phyloP scores from a whole-genome alignment of 2,797 vertebrate species.

The Catostomus latipinnis region DNA sequence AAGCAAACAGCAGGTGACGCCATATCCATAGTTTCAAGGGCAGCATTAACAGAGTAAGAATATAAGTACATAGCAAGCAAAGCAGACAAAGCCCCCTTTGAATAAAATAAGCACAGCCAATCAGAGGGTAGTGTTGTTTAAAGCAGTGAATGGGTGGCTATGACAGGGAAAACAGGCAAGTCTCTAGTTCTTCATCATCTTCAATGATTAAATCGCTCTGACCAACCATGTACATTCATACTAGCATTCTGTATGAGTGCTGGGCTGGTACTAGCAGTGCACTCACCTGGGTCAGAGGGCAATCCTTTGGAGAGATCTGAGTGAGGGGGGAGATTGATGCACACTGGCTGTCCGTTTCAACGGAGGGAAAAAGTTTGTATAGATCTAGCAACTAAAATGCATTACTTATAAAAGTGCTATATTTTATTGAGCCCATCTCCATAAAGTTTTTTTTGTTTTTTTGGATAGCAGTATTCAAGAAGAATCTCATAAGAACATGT shows the following conservation, averaged over 20 bases:
- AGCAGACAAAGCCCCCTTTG: conserved; percentile 60
- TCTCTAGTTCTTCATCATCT: conserved; percentile 65
- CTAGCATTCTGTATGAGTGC: conserved; percentile 52
- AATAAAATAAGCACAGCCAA: conserved; percentile 63
- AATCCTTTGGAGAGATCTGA: conserved; percentile 78
- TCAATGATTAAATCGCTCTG: conserved; percentile 54
- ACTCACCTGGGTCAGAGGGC: conserved; percentile 83
- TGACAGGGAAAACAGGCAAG: conserved; percentile 66
- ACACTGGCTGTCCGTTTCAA: conserved; percentile 70
- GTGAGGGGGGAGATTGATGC: conserved; percentile 68
- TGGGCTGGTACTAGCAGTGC: conserved; percentile 63
- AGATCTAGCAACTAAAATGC: conserved; percentile 55
- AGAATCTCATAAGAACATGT: too few species aligned
- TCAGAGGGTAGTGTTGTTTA: conserved; percentile 69
- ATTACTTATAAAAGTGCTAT: not conserved
- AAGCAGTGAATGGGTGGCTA: conserved; percentile 69
- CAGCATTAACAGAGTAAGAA: conserved; percentile 39
- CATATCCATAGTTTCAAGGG: conserved; percentile 65
- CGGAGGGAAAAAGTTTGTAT: conserved; percentile 56
- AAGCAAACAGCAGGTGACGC: conserved; percentile 74
- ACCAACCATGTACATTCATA: conserved; percentile 49
- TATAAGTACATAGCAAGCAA: conserved; percentile 49
- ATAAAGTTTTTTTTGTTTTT: conserved; percentile 1
- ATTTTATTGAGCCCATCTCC: not conserved
- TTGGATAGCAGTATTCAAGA: too few species aligned